Base-by-base conservation (phyloP, 2,888 invertebrate species). In the Ochropleura plecta region DNA sequence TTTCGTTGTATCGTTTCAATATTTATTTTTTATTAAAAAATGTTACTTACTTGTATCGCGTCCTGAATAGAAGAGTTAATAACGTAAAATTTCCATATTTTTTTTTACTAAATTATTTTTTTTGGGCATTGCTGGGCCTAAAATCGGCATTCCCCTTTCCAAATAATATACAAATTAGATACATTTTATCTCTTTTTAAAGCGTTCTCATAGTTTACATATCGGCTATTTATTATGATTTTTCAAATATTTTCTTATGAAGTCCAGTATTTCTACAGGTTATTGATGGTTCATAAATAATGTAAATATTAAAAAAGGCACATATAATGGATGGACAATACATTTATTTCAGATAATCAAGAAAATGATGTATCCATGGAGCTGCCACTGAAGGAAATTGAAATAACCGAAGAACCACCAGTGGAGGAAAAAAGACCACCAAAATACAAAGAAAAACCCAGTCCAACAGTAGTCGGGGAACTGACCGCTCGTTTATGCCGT, bases 221-320 rank as follows among this genome's bases (percentile, higher is more conserved):
- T 55, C 55, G 55, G 55, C 55, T 55, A 55, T 55, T 55, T 55
- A 55, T 55, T 55, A 55, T 55, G 55, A 55, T 55, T 55, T 55
- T 55, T 55, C 55, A 55, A 55, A 55, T 55, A 55, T 55, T 55
- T 55, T 55, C 55, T 20, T 55, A 55, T 20, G 55, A 55, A 55
- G 55, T 55, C 55, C 55, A 55, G 55, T 55, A 55, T 55, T 55
- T 55, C 55, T 30, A 55, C 20, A 55, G 30, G 57, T 57, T 57
- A 57, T 57, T 57, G 57, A 57, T 57, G 57, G 57, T 57, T 57
- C 57, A 14, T 57, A 57, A 57, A 57, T 30, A 57, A 57, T 57
- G 57, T 30, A 57, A 57, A 30, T 57, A 53, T 53, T 9, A n/a
- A 53, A 53, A 53, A 53, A 53, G 53, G 53, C 53, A 53, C 53